Conservation (phyloP, 2,888 invertebrate genomes). For the Phortica magna region DNA sequence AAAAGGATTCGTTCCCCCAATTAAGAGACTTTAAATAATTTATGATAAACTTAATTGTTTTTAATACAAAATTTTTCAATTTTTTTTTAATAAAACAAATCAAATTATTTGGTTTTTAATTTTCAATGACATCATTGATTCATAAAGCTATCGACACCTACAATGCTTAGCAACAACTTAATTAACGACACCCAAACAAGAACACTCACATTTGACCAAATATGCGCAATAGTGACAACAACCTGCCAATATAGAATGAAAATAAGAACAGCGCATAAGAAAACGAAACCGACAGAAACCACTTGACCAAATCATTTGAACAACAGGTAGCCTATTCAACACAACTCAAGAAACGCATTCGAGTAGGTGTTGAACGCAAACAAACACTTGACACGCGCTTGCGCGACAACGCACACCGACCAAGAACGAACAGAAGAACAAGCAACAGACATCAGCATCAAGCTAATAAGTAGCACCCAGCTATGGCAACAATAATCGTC, state of each 20-base stretch:
- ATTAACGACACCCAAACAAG: background rate
- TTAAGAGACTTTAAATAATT: no score
- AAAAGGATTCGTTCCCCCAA: no score
- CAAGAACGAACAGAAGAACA: background rate
- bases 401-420: constrained; percentile 30
- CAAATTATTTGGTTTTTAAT: no score
- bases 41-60: no score
- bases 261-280: background rate
- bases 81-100: no score
- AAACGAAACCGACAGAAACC: constrained; percentile 8
- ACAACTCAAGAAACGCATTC: background rate
- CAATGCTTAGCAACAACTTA: background rate
- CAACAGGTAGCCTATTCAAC: constrained; percentile 36
- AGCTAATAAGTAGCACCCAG: background rate
- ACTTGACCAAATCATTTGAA: constrained; percentile 36
- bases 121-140: background rate
- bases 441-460: constrained; percentile 15
- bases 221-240: background rate
- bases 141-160: background rate
- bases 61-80: no score
- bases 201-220: background rate
- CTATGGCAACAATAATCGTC: no score
- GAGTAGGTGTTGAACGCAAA: constrained; percentile 22
- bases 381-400: constrained; percentile 45
- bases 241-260: background rate